Conservation (phyloP, 2,888 invertebrate species). For the Nomada fabriciana region DNA sequence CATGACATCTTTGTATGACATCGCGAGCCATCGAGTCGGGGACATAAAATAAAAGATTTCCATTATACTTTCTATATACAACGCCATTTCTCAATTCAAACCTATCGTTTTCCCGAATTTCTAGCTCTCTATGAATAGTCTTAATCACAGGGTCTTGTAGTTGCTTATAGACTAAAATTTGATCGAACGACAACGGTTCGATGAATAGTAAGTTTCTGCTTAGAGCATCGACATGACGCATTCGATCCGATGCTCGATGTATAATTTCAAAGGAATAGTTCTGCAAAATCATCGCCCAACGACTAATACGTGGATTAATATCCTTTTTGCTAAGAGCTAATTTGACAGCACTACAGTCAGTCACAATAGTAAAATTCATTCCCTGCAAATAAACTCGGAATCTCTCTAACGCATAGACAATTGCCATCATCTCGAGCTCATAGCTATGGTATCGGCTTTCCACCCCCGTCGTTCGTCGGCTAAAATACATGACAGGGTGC, state of each 20-base stretch:
- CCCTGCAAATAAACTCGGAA: conserved; percentile 25
- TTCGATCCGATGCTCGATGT: conserved; percentile 13
- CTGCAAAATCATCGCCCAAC: conserved; percentile 18
- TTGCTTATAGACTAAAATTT: conserved; percentile 19
- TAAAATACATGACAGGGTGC: conserved; percentile 37
- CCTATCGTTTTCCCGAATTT: background rate
- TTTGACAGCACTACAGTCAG: conserved; percentile 26
- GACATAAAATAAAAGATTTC: conserved; percentile 13
- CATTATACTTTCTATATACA: conserved; percentile 13
- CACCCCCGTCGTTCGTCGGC: background rate
- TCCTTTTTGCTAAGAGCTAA: conserved; percentile 30
- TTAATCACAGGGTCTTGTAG: conserved; percentile 7
- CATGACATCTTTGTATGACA: conserved; percentile 26
- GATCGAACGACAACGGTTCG: conserved; percentile 19
- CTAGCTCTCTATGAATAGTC: conserved; percentile 6
- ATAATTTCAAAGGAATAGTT: conserved; percentile 26
- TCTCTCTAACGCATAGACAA: conserved; percentile 35
- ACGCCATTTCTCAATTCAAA: conserved; percentile 27
- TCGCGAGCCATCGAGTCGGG: conserved; percentile 8
- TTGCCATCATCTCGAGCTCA: conserved; percentile 29
- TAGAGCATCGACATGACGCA: conserved; percentile 28
- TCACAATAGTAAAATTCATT: conserved; percentile 7
- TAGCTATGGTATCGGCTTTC: conserved; percentile 35
- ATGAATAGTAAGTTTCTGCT: conserved; percentile 24
- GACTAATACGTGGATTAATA: conserved; percentile 29